These are phyloP conservation scores for Pseudopodoces humilis DNA, from an alignment of 2,113 vertebrate species.

Conservation along the genomic window DNA sequence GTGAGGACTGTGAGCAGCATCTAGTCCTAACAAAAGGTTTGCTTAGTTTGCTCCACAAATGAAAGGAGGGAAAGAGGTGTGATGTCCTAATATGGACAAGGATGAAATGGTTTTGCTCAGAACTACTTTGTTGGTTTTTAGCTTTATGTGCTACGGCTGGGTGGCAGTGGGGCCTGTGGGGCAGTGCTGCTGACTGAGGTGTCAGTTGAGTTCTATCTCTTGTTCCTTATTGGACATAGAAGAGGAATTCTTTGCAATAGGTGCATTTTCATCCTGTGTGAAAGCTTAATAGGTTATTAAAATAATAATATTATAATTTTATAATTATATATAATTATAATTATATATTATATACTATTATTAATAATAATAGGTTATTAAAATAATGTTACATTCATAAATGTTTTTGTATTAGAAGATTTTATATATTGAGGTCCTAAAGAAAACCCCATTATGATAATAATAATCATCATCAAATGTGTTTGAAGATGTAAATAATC, in stretches of 20 bases:
- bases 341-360: too few relatives aligned
- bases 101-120: not conserved
- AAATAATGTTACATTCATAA: not conserved
- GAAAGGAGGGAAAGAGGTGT: not conserved
- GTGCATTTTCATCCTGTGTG: not conserved
- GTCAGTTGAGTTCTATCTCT: not conserved
- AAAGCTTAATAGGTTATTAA: not conserved
- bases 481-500: not conserved
- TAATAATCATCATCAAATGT: not conserved
- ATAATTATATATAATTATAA: too few relatives aligned
- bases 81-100: not conserved
- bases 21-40: not conserved
- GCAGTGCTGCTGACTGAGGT: not conserved
- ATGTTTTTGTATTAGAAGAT: not conserved
- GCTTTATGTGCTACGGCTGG: accelerated
- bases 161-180: not conserved
- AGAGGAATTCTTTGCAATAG: not conserved
- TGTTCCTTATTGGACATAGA: not conserved
- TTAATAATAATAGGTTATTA: not conserved
- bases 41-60: not conserved
- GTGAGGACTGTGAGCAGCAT: accelerated
- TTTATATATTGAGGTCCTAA: not conserved
- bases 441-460: accelerated
- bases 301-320: too few relatives aligned
- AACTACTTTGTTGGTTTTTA: not conserved